Conservation (phyloP, 1,140 invertebrate species). For the Sinonovacula constricta region DNA sequence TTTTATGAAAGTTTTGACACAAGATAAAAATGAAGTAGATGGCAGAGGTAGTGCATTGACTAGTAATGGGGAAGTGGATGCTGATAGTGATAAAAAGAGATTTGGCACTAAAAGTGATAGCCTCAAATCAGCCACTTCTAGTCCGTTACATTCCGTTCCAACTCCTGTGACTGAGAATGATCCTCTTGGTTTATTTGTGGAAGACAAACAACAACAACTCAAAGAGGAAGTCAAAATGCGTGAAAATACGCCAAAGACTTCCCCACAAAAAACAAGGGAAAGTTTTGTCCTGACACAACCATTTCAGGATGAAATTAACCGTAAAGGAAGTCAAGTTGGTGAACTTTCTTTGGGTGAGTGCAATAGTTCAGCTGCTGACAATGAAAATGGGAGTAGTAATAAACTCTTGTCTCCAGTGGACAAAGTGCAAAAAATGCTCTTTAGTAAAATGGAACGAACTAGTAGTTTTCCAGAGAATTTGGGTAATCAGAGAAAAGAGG, state of each 20-base stretch:
- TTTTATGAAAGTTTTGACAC: too few species aligned
- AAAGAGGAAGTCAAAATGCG: background rate
- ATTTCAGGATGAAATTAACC: constrained; percentile 31
- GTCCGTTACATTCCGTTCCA: constrained; percentile 72
- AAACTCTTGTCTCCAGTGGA: constrained; percentile 56
- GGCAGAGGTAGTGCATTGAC: background rate
- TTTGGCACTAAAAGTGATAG: too few species aligned
- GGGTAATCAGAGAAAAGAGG: constrained; percentile 8
- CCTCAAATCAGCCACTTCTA: constrained; percentile 47
- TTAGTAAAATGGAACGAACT: constrained; percentile 62
- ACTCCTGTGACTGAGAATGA: constrained; percentile 94
- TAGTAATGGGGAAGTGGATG: too few species aligned
- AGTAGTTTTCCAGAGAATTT: constrained; percentile 63
- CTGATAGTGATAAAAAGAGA: constrained; percentile 16
- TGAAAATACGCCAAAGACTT: constrained; percentile 3
- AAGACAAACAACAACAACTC: background rate
- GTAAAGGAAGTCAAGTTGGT: constrained; percentile 6
- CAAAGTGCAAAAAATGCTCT: constrained; percentile 54
- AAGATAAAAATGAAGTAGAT: too few species aligned
- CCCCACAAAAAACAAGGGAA: constrained; percentile 33
- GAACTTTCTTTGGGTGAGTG: constrained; percentile 33
- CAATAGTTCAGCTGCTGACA: constrained; percentile 10
- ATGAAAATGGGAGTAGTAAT: too few species aligned
- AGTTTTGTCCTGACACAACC: constrained; percentile 32
- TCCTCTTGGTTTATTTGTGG: constrained; percentile 88